Evolutionary conservation across 2,888 invertebrate genomes (phyloP).

Genomic region (Nymphalis c-album): DNA sequence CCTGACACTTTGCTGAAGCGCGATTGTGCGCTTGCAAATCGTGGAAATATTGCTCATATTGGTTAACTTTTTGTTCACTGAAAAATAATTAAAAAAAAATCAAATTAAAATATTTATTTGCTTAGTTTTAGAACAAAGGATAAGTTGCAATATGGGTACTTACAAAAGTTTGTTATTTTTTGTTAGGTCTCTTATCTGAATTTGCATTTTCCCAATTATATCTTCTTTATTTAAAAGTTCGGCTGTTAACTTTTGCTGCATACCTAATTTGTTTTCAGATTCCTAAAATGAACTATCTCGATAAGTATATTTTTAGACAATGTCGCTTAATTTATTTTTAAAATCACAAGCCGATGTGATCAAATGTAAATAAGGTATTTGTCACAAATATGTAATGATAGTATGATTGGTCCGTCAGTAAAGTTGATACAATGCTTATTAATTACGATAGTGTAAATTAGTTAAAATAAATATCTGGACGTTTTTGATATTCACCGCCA

Average conservation of each 20-base stretch:
- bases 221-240: conserved; percentile 76
- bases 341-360: conserved; percentile 47
- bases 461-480: too few species aligned
- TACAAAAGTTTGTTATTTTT: conserved; percentile 73
- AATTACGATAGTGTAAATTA: too few species aligned
- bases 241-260: conserved; percentile 74
- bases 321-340: conserved; percentile 1
- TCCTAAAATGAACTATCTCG: conserved; percentile 54
- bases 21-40: conserved; percentile 62
- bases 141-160: conserved; percentile 35
- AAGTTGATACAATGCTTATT: too few species aligned
- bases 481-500: conserved; percentile 56
- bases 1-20: conserved; percentile 54
- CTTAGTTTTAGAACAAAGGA: background rate
- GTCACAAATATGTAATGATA: conserved; percentile 54
- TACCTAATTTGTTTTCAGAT: conserved; percentile 68
- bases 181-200: conserved; percentile 67
- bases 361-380: conserved; percentile 59
- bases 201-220: conserved; percentile 69
- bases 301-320: background rate
- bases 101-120: background rate
- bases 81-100: conserved; percentile 42
- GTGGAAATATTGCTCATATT: conserved; percentile 70
- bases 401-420: background rate
- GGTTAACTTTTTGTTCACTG: conserved; percentile 74